Base-by-base conservation (phyloP, 2,888 invertebrate genomes). In the Apodemia duryi region DNA sequence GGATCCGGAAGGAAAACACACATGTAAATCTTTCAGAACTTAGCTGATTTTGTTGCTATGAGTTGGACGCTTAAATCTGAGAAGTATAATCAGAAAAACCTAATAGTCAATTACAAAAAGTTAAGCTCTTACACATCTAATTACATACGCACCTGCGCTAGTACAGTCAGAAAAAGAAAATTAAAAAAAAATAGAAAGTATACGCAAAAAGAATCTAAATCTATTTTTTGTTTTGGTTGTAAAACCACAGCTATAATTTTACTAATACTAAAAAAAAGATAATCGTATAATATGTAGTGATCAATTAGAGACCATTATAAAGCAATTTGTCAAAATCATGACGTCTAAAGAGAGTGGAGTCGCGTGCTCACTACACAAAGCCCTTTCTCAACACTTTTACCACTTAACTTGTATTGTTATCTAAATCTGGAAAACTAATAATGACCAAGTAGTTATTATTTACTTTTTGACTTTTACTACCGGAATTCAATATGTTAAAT, bases 281-380 rank as follows among this genome's bases (percentile, higher is more conserved):
- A 65, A 64, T 61, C 9, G 32, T 46, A 46, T 60, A 63, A 49
- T 21, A 52, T 32, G 32, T 41, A 29, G 54, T 63, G 63, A 66
- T 66, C 77, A 78, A 79, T 85, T 84, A 83, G 75, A 74, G 72
- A 76, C 82, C 81, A 85, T 86, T 86, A 86, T 82, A 83, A 83
- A 80, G 81, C 80, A 78, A 85, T 86, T 82, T 84, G 81, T 85
- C 79, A 81, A 80, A 74, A 78, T 70, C 74, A 73, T 69, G 73
- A 71, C 68, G 65, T 73, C 66, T 65, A 66, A 84, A 79, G 84
- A 84, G 83, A 83, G 82, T 78, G 65, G 61, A 72, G 80, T 82
- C 82, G 81, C 81, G 82, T 83, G 82, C 80, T 72, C 73, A 71
- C 60, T 65, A 41, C 49, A 57, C 57, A 32, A 35, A 35, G 60